phyloP scores from a whole-genome alignment of 2,113 vertebrate genomes.

The Rutilus rutilus region DNA sequence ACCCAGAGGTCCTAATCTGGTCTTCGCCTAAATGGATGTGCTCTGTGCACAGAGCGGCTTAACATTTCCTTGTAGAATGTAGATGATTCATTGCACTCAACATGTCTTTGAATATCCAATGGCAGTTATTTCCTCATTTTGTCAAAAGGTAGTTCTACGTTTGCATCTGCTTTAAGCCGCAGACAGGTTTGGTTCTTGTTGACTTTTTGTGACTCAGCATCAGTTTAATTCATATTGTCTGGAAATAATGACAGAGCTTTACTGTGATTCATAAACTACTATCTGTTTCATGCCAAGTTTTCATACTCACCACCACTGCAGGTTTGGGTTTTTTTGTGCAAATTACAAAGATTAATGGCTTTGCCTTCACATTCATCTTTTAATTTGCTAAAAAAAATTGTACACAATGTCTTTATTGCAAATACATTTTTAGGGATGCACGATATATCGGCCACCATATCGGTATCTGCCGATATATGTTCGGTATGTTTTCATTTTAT shows the following conservation, averaged over 20 bases:
- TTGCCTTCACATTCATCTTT: not conserved
- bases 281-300: conserved; percentile 21
- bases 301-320: not conserved
- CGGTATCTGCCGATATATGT: too few relatives aligned
- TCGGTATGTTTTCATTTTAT: too few relatives aligned
- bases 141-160: not conserved
- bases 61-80: conserved; percentile 26
- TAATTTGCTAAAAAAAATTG: not conserved
- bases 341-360: not conserved
- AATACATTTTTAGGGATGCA: not conserved
- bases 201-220: conserved; percentile 44
- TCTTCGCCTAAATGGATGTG: not conserved
- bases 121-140: conserved; percentile 19
- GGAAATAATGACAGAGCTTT: conserved; percentile 33
- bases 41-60: not conserved
- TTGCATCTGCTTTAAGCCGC: not conserved
- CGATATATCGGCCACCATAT: too few relatives aligned
- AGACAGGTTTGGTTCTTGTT: conserved; percentile 35
- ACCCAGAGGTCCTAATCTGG: conserved; percentile 6
- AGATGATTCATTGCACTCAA: conserved; percentile 40
- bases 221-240: conserved; percentile 28
- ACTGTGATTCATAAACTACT: conserved; percentile 16
- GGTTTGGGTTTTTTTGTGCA: not conserved
- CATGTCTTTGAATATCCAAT: conserved; percentile 36
- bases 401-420: not conserved